These are phyloP conservation scores for Chymomyza fuscimana DNA, from an alignment of 2,888 invertebrate species.

Conservation along the genomic window DNA sequence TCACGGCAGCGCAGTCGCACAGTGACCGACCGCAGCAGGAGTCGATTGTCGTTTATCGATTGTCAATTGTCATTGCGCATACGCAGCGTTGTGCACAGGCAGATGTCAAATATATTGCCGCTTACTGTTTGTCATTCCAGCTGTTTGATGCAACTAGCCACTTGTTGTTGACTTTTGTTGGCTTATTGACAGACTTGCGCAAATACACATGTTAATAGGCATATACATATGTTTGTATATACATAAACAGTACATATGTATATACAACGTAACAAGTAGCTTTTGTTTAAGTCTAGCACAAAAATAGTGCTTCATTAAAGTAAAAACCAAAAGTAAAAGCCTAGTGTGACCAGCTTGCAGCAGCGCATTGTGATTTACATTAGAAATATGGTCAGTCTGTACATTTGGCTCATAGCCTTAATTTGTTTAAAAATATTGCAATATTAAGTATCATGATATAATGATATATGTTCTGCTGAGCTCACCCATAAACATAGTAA, in stretches of 20 bases:
- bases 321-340: too few species aligned
- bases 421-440: too few species aligned
- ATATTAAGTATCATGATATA: too few species aligned
- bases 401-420: too few species aligned
- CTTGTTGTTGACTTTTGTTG: neutral
- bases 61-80: conserved; percentile 52
- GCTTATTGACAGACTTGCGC: conserved; percentile 7
- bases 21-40: conserved; percentile 5
- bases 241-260: neutral
- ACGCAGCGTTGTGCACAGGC: conserved; percentile 50
- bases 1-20: conserved; percentile 37
- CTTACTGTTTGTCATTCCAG: conserved; percentile 16
- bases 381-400: too few species aligned
- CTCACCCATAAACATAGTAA: too few species aligned
- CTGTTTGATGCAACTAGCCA: neutral
- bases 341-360: too few species aligned
- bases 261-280: neutral
- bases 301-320: too few species aligned
- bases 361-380: too few species aligned
- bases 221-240: neutral
- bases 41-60: neutral
- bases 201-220: conserved; percentile 34
- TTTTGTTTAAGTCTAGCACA: too few species aligned
- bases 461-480: too few species aligned
- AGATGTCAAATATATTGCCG: conserved; percentile 3